Conservation (phyloP, 1,140 invertebrate species). For the Reticulitermes speratus region DNA sequence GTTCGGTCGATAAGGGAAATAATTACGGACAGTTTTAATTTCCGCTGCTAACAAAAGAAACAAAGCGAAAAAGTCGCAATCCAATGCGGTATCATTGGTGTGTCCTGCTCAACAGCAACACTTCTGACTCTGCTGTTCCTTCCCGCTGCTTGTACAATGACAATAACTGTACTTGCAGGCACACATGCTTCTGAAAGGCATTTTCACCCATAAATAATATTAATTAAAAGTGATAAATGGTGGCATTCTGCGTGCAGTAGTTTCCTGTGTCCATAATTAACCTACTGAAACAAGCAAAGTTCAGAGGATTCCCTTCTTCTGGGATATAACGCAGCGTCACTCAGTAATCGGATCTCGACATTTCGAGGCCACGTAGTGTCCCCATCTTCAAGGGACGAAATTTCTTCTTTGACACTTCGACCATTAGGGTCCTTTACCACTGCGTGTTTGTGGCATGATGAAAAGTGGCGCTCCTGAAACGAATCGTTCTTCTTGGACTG, state of each 20-base stretch:
- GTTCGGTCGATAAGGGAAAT: constrained; percentile 1
- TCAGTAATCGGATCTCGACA: no score
- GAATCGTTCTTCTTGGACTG: no score
- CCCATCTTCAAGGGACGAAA: no score
- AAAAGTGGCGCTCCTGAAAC: no score
- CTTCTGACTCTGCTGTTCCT: neutral
- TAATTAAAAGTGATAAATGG: neutral
- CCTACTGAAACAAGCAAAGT: no score
- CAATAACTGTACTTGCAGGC: neutral
- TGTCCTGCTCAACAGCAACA: neutral
- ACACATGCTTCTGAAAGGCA: neutral
- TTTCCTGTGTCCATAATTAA: neutral
- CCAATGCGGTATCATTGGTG: neutral
- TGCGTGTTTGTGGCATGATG: no score
- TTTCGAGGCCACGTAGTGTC: no score
- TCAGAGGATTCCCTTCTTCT: no score
- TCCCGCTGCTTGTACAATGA: neutral
- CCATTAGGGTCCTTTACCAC: no score
- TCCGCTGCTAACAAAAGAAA: constrained; percentile 6
- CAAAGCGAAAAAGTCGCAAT: neutral
- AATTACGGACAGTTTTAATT: constrained; percentile 17
- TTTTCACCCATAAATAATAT: neutral
- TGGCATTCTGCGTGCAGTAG: neutral
- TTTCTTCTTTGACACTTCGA: no score
- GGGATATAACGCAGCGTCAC: no score